phyloP scores from a whole-genome alignment of 2,888 invertebrate species.

The Lycaena phlaeas region DNA sequence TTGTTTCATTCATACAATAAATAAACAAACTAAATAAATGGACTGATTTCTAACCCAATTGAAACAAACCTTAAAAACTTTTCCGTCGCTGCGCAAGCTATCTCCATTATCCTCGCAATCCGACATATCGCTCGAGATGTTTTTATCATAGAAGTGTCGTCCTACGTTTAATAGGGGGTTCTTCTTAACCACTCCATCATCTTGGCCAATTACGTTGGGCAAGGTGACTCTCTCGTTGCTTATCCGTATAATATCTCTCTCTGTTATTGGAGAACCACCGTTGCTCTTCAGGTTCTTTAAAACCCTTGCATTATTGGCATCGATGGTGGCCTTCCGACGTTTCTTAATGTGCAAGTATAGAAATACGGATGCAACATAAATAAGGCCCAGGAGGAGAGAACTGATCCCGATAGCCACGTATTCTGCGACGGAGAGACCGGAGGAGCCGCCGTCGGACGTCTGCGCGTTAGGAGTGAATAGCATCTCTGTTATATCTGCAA shows the following conservation, averaged over 20 bases:
- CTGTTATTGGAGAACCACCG: conserved; percentile 52
- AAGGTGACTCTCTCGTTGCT: conserved; percentile 53
- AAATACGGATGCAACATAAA: conserved; percentile 89
- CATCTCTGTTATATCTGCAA: conserved; percentile 84
- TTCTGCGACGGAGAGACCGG: conserved; percentile 81
- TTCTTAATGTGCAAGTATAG: conserved; percentile 85
- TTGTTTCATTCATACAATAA: too few relatives aligned
- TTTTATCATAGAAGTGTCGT: conserved; percentile 74
- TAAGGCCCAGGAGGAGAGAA: conserved; percentile 86
- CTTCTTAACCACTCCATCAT: conserved; percentile 82
- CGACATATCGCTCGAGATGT: conserved; percentile 67
- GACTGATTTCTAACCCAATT: too few relatives aligned
- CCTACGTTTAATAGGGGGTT: conserved; percentile 79
- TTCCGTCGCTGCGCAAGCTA: conserved; percentile 42
- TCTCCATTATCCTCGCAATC: conserved; percentile 76
- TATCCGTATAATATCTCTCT: conserved; percentile 59
- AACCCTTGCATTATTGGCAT: conserved; percentile 55
- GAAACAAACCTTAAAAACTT: conserved; percentile 40
- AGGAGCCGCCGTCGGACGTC: conserved; percentile 64
- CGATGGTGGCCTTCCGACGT: conserved; percentile 65
- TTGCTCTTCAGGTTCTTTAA: conserved; percentile 50
- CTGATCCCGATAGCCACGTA: conserved; percentile 89
- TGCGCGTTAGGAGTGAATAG: conserved; percentile 80
- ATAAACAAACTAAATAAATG: too few relatives aligned
- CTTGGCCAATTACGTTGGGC: conserved; percentile 66